Conservation (phyloP, 2,113 vertebrate genomes). For the Muntiacus muntjak region DNA sequence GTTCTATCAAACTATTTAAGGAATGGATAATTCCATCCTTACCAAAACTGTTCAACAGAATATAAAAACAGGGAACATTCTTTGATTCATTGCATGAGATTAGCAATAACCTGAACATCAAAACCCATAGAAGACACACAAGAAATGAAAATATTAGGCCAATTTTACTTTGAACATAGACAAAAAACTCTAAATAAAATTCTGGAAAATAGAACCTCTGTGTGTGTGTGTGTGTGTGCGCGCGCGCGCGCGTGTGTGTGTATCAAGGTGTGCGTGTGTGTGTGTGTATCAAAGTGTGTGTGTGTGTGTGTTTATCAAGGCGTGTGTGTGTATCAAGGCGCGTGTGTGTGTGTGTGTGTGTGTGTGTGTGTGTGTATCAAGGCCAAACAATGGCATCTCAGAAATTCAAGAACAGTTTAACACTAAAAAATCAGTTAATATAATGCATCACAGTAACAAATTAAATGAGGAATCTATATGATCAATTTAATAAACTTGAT, state of each 20-base stretch:
- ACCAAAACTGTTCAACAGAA: background rate
- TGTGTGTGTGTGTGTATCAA: too few relatives aligned
- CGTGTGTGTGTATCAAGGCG: too few relatives aligned
- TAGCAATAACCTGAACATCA: background rate
- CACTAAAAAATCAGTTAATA: background rate
- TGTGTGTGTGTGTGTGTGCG: too few relatives aligned
- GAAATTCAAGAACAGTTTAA: too few relatives aligned
- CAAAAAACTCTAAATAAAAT: background rate
- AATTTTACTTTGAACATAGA: background rate
- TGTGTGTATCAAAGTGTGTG: background rate
- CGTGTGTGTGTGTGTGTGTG: too few relatives aligned
- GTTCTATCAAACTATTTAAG: background rate
- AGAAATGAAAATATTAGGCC: background rate
- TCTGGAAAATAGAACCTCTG: background rate
- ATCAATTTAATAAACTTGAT: background rate
- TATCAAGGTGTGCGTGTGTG: too few relatives aligned
- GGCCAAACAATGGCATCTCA: too few relatives aligned
- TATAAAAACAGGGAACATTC: background rate
- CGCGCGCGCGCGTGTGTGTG: too few relatives aligned
- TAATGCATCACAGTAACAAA: background rate
- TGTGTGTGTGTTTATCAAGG: too few relatives aligned
- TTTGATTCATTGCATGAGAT: background rate
- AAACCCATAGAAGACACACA: background rate
- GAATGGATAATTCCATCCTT: background rate
- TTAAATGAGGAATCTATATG: background rate